Conservation (phyloP, 2,888 invertebrate genomes). For the Asteroscopus sphinx region DNA sequence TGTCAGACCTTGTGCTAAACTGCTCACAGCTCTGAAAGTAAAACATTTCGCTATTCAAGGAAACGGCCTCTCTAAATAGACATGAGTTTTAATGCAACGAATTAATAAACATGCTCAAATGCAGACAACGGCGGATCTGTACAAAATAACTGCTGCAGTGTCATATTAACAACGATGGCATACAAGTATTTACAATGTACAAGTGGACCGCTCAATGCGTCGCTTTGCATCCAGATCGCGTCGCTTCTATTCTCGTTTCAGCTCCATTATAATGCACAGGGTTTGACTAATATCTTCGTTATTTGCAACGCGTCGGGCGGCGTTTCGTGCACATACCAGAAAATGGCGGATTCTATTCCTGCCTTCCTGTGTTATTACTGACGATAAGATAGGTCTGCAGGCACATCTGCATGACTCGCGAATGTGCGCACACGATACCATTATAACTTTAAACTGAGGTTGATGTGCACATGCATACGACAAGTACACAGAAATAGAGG, state of each 20-base stretch:
- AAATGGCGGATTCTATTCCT: conserved; percentile 9
- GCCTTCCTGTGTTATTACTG: conserved; percentile 16
- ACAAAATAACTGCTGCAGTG: conserved; percentile 66
- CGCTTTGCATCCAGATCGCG: conserved; percentile 38
- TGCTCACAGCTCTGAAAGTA: conserved; percentile 87
- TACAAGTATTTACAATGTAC: conserved; percentile 79
- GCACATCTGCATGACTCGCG: conserved; percentile 6
- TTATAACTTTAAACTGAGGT: neutral
- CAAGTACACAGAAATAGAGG: neutral
- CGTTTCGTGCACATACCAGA: conserved; percentile 11
- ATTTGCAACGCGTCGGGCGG: conserved; percentile 14
- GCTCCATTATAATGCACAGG: conserved; percentile 25
- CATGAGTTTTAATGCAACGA: conserved; percentile 54
- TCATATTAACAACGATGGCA: conserved; percentile 68
- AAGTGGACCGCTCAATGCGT: conserved; percentile 44
- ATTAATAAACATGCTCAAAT: conserved; percentile 71
- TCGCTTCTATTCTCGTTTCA: conserved; percentile 42
- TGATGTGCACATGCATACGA: neutral
- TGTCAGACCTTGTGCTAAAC: conserved; percentile 90
- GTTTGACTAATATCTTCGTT: conserved; percentile 17
- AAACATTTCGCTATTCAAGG: conserved; percentile 73
- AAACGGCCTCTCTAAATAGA: conserved; percentile 47
- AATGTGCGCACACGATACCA: conserved; percentile 6
- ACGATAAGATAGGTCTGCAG: conserved; percentile 28
- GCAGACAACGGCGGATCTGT: conserved; percentile 68